These are phyloP conservation scores for Turritopsis rubra DNA, from an alignment of 30 jellyfish, hydroid and myxozoan species.

Conservation along the genomic window DNA sequence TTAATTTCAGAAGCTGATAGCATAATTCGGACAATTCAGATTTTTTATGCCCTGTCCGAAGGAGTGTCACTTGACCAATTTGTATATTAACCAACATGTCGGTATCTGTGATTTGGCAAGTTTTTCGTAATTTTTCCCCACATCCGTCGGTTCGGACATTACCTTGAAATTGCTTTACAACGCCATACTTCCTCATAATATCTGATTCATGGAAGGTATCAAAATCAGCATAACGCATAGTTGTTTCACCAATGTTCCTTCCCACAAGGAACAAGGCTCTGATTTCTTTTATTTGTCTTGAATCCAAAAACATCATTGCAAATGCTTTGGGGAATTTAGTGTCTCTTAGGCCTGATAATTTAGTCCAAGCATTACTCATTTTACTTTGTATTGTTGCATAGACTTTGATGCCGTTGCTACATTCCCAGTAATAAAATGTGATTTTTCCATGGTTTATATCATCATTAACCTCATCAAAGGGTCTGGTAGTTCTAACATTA, in stretches of 20 bases:
- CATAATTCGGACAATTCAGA: not conserved
- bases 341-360: conserved; percentile 13
- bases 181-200: conserved; percentile 3
- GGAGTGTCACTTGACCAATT: not conserved
- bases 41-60: not conserved
- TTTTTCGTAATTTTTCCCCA: not conserved
- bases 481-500: not conserved
- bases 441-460: conserved; percentile 13
- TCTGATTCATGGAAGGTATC: not conserved
- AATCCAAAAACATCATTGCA: conserved; percentile 9
- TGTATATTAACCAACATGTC: not conserved
- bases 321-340: not conserved
- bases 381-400: not conserved
- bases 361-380: not conserved
- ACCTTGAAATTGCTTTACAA: not conserved
- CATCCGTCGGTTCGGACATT: not conserved
- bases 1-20: not conserved
- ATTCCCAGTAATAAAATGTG: not conserved
- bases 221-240: not conserved
- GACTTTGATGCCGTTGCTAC: not conserved
- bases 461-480: not conserved
- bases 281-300: not conserved
- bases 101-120: not conserved
- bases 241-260: not conserved
- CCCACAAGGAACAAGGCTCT: not conserved